Evolutionary conservation across 1,140 invertebrate species (phyloP), one percentile per base, ranked within the genome.

Genomic region (Mercenaria mercenaria): DNA sequence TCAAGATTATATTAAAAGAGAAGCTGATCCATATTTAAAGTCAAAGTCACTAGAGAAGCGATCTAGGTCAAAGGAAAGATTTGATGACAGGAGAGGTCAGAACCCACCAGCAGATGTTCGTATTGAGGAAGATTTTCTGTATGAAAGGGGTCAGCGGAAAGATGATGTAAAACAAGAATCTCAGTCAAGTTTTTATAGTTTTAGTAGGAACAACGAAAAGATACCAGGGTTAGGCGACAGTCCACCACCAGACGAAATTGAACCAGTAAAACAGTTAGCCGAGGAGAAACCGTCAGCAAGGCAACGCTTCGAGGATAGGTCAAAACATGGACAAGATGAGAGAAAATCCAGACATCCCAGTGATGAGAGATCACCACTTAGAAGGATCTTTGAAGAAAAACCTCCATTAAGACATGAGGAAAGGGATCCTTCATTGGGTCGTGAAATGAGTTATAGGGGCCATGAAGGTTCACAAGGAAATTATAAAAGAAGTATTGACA

Each of bases 221-320:
- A 59, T 90, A 87, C 52, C 85, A 91, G 32, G 89, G 74, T 59
- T 89, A 52, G 23, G 89, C 26, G 59, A 88, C 64, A 81, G 90
- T 80, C 52, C 79, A 82, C 64, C 69, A 23, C 26, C 4, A 10
- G 50, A 79, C 15, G 67, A 39, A 72, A 37, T 32, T 6, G 11
- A 23, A 39, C 32, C 15, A 15, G 67, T 10, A 39, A 39, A n/a
- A n/a, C 67, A 18, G 15, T 23, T 15, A 10, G n/a, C 34, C 2
- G 67, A 67, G 3, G 29, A 32, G 6, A 34, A 4, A 67, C 10
- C 61, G 32, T n/a, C 61, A 37, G 3, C 67, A 1, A 72, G 67
- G 18, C 74, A 77, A 13, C n/a, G 41, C 6, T 26, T 8, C 29
- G 41, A 77, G 26, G 15, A 20, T 11, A 20, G 69, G 26, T n/a